These are phyloP conservation scores for Linyphia triangularis DNA, from an alignment of 2,888 invertebrate genomes.

Conservation along the genomic window DNA sequence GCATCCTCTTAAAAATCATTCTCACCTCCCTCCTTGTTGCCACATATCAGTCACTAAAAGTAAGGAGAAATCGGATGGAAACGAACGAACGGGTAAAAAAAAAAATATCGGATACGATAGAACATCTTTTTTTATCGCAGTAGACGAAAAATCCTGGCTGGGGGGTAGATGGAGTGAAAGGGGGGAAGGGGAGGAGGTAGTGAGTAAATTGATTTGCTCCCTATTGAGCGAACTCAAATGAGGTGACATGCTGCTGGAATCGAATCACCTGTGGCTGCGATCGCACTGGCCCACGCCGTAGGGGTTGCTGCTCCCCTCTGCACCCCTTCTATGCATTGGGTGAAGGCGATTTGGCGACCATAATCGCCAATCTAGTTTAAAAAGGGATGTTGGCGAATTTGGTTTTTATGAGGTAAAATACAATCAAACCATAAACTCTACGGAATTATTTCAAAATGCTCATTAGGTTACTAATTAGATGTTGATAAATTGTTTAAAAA, in stretches of 20 bases:
- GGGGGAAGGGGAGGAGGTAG: conserved; percentile 12
- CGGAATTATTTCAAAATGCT: no score
- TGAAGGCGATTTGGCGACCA: background rate
- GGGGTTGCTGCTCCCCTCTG: conserved; percentile 31
- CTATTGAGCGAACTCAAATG: conserved; percentile 76
- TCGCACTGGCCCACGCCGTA: conserved; percentile 61
- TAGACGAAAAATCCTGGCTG: conserved; percentile 25
- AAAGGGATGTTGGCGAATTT: no score
- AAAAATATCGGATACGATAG: conserved; percentile 1
- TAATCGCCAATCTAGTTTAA: conserved; percentile 15
- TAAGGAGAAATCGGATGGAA: conserved; percentile 11
- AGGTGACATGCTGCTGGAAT: conserved; percentile 75
- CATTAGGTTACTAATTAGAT: no score
- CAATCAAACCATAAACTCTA: no score
- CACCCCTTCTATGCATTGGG: background rate
- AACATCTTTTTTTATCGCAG: conserved; percentile 33
- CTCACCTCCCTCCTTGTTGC: background rate
- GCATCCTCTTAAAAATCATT: background rate
- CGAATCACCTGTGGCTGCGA: conserved; percentile 76
- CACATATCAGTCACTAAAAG: conserved; percentile 40
- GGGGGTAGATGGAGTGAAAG: background rate
- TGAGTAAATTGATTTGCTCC: conserved; percentile 74
- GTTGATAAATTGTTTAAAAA: no score
- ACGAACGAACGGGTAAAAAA: background rate
- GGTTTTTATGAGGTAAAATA: no score